Conservation (phyloP, 2,888 invertebrate genomes). For the Heliconius sara region DNA sequence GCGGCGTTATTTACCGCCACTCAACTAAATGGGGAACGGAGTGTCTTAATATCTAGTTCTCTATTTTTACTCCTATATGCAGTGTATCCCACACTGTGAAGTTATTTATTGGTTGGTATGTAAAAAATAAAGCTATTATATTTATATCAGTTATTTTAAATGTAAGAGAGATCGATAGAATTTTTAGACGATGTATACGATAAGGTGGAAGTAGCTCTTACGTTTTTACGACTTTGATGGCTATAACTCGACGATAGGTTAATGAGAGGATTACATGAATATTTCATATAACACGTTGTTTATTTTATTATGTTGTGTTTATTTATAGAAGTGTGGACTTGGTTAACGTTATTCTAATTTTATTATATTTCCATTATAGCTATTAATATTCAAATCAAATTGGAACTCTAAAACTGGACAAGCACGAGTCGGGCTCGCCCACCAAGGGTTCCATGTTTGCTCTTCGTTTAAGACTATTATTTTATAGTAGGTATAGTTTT, state of each 20-base stretch:
- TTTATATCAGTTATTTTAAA: too few relatives aligned
- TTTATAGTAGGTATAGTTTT: too few relatives aligned
- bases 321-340: not conserved
- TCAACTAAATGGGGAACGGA: not conserved
- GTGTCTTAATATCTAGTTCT: not conserved
- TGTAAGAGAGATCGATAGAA: not conserved
- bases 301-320: not conserved
- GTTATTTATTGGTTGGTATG: too few relatives aligned
- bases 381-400: too few relatives aligned
- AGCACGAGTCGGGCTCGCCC: too few relatives aligned
- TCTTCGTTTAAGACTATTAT: too few relatives aligned
- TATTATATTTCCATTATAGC: not conserved
- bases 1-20: not conserved
- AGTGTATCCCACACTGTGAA: not conserved
- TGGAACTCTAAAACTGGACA: too few relatives aligned
- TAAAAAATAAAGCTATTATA: not conserved
- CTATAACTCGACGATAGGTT: conserved; percentile 10
- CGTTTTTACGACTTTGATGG: conserved; percentile 24
- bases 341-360: not conserved
- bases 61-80: not conserved
- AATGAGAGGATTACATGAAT: conserved; percentile 7
- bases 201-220: not conserved
- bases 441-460: too few relatives aligned
- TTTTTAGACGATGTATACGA: conserved; percentile 7
- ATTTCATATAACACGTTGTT: conserved; percentile 13